Conservation (phyloP, 2,888 invertebrate species). For the Oscheius sp. region DNA sequence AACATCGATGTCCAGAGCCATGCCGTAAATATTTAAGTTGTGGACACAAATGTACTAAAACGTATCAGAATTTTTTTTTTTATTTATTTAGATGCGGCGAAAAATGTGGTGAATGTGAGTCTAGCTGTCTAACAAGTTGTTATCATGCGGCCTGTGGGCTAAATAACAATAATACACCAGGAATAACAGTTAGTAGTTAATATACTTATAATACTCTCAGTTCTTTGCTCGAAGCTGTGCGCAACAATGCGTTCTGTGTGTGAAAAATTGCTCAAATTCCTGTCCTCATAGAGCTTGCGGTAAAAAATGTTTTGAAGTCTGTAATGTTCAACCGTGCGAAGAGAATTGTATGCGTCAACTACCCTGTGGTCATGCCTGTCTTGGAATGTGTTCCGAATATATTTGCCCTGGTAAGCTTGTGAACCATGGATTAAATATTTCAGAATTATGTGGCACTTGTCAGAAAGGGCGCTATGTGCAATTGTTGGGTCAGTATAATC, state of each 20-base stretch:
- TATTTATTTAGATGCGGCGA: slow-evolving; percentile 31
- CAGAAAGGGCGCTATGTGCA: not conserved
- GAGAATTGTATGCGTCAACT: slow-evolving; percentile 70
- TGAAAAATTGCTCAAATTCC: slow-evolving; percentile 66
- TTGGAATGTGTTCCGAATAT: slow-evolving; percentile 81
- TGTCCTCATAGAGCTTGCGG: slow-evolving; percentile 71
- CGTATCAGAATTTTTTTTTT: not conserved
- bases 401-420: slow-evolving; percentile 75
- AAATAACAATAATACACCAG: no score
- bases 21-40: slow-evolving; percentile 13
- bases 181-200: no score
- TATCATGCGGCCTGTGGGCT: slow-evolving; percentile 21
- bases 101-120: slow-evolving; percentile 6
- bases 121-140: slow-evolving; percentile 9
- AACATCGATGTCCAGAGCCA: not conserved
- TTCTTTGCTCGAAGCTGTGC: slow-evolving; percentile 52
- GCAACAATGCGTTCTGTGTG: slow-evolving; percentile 70
- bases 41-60: slow-evolving; percentile 11
- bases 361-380: slow-evolving; percentile 77
- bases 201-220: slow-evolving; percentile 21
- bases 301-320: slow-evolving; percentile 68
- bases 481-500: not conserved
- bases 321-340: slow-evolving; percentile 70
- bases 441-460: slow-evolving; percentile 26
- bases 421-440: no score